Evolutionary conservation across 2,113 vertebrate species (phyloP).

Genomic region (Rhea americana): DNA sequence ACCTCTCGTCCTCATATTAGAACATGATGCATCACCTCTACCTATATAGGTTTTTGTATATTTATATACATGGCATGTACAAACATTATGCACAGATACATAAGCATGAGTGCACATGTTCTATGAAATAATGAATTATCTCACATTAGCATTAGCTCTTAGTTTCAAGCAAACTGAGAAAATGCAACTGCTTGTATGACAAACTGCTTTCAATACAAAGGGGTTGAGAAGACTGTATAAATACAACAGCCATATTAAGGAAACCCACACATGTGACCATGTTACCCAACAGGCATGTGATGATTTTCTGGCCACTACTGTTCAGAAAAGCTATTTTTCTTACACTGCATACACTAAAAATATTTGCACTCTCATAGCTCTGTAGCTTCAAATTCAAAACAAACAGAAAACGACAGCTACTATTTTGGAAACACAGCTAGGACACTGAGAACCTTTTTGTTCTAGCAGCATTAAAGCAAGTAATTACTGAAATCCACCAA

Average conservation of each 20-base stretch:
- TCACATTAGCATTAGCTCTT: rapidly evolving
- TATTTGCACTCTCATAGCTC: not conserved
- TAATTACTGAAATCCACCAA: not conserved
- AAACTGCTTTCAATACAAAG: not conserved
- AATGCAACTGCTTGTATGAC: not conserved
- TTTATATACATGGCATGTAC: not conserved
- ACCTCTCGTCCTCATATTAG: not conserved
- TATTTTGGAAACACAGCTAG: slow-evolving; percentile 70
- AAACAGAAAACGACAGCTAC: slow-evolving; percentile 50
- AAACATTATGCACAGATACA: not conserved
- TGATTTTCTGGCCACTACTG: not conserved
- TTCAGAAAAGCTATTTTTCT: not conserved
- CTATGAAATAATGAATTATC: not conserved
- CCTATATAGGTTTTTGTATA: not conserved
- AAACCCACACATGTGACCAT: not conserved
- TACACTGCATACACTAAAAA: slow-evolving; percentile 33
- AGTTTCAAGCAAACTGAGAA: not conserved
- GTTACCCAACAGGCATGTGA: not conserved
- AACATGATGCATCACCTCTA: not conserved
- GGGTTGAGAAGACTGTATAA: not conserved
- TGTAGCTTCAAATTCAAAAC: slow-evolving; percentile 50
- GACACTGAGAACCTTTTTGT: slow-evolving; percentile 38
- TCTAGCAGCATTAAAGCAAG: not conserved
- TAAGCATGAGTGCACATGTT: not conserved
- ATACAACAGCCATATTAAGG: not conserved